Evolutionary conservation across 2,797 vertebrate species (phyloP).

Genomic region (Pantherophis vulpinus): DNA sequence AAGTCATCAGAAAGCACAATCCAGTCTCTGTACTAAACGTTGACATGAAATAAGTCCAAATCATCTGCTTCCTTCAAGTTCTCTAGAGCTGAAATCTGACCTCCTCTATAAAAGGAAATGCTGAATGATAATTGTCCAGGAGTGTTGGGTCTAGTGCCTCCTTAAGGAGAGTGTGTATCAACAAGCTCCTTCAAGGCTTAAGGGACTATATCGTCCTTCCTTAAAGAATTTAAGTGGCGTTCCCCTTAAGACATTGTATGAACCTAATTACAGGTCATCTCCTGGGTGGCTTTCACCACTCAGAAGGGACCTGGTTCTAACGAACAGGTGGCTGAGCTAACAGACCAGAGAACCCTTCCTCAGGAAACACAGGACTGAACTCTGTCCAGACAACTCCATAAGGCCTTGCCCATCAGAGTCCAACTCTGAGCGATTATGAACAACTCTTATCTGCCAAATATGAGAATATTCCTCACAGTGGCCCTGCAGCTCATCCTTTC

Average conservation of each 20-base stretch:
- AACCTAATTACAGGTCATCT: not conserved
- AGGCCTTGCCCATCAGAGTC: not conserved
- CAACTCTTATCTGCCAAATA: not conserved
- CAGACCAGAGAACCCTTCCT: not conserved
- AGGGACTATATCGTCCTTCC: not conserved
- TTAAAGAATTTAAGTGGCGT: not conserved
- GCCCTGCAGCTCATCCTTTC: not conserved
- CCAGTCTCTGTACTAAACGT: not conserved
- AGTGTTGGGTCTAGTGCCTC: not conserved
- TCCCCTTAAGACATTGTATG: not conserved
- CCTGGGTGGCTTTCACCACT: not conserved
- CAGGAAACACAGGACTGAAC: not conserved
- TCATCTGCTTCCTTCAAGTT: not conserved
- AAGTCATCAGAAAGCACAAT: not conserved
- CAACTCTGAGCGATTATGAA: not conserved
- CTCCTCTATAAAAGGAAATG: not conserved
- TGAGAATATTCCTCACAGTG: not conserved
- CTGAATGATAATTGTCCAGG: not conserved
- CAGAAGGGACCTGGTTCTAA: not conserved
- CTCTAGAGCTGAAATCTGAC: not conserved
- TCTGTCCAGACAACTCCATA: not conserved
- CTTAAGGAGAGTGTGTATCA: not conserved
- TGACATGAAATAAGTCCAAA: not conserved
- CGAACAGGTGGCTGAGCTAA: not conserved
- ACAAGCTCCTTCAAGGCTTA: not conserved